Evolutionary conservation across 64 coral and sea anemone genomes (phyloP).

Genomic region (Pocillopora damicornis): DNA sequence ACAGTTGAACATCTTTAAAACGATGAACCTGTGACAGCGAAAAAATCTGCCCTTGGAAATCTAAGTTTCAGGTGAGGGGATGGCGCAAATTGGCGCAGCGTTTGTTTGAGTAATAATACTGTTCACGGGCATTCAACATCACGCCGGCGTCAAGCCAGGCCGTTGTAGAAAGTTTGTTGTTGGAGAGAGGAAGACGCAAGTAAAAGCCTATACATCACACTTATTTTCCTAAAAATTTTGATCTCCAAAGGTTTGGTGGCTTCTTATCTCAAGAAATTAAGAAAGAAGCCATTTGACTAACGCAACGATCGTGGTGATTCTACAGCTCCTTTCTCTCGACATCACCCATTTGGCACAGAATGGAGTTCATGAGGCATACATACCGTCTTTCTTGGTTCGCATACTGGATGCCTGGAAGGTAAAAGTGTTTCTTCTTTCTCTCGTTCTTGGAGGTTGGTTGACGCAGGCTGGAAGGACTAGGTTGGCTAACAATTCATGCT

Average conservation of each 20-base stretch:
- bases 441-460: slow-evolving; percentile 11
- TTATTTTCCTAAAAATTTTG: too few species aligned
- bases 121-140: too few species aligned
- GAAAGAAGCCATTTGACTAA: not conserved
- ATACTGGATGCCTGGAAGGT: slow-evolving; percentile 57
- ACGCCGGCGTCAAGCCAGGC: too few species aligned
- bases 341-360: not conserved
- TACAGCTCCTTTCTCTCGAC: not conserved
- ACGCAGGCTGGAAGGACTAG: slow-evolving; percentile 64
- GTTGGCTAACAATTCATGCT: slow-evolving; percentile 88
- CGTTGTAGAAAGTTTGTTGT: too few species aligned
- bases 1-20: too few species aligned
- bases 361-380: not conserved
- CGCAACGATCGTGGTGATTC: not conserved
- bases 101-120: too few species aligned
- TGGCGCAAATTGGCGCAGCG: too few species aligned
- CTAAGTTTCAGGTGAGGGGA: too few species aligned
- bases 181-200: too few species aligned
- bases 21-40: too few species aligned
- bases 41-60: not conserved
- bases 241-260: too few species aligned
- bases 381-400: slow-evolving; percentile 81
- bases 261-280: not conserved
- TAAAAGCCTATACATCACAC: too few species aligned
- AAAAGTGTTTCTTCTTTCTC: slow-evolving; percentile 71